Conservation (phyloP, 2,797 vertebrate genomes). For the Galagoides demidoff region DNA sequence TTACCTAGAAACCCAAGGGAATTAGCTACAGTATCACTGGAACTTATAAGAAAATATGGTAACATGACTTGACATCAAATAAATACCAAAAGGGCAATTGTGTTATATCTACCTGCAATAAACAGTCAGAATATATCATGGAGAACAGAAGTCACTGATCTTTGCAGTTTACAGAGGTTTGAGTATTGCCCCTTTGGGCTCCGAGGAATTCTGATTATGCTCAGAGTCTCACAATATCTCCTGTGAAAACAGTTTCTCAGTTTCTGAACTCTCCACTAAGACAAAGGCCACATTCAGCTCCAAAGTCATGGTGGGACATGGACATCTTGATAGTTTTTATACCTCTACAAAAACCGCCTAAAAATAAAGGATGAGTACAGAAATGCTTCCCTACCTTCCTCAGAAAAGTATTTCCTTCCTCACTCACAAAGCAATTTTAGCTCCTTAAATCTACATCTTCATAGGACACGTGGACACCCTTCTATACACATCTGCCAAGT, state of each 20-base stretch:
- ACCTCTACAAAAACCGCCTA: neutral
- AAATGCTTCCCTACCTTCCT: neutral
- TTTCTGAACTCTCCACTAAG: neutral
- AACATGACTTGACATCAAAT: neutral
- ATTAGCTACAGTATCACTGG: neutral
- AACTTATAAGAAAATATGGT: neutral
- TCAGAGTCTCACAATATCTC: neutral
- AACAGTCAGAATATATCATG: neutral
- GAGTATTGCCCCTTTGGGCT: neutral
- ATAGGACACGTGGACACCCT: neutral
- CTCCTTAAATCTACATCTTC: neutral
- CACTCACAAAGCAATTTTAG: neutral
- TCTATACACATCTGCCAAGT: neutral
- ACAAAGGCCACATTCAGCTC: neutral
- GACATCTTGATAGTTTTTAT: neutral
- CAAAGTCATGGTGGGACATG: neutral
- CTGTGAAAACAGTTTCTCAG: neutral
- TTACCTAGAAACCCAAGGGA: neutral
- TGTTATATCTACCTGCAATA: neutral
- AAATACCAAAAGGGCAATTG: neutral
- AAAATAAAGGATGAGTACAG: neutral
- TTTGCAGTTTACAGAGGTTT: neutral
- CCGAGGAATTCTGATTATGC: neutral
- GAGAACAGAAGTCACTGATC: neutral
- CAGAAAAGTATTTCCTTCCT: neutral